Conservation (phyloP, 2,888 invertebrate genomes). For the Drosophila pseudotakahashii region DNA sequence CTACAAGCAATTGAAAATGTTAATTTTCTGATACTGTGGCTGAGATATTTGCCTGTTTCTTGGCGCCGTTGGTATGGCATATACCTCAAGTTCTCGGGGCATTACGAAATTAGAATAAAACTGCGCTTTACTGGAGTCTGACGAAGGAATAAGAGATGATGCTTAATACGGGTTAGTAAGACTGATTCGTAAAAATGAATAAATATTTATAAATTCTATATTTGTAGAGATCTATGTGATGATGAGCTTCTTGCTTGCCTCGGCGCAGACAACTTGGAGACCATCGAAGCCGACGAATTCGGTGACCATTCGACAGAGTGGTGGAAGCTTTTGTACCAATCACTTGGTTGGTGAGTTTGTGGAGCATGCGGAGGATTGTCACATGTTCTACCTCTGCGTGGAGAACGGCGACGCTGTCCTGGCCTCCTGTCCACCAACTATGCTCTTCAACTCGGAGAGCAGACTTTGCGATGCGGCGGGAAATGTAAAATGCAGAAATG, state of each 20-base stretch:
- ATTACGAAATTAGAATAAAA: slow-evolving; percentile 73
- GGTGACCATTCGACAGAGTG: slow-evolving; percentile 66
- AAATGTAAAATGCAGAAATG: slow-evolving; percentile 68
- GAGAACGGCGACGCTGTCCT: slow-evolving; percentile 72
- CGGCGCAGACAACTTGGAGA: slow-evolving; percentile 31
- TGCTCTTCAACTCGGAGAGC: slow-evolving; percentile 81
- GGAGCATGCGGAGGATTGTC: slow-evolving; percentile 75
- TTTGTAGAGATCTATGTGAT: slow-evolving; percentile 1
- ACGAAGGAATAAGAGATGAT: slow-evolving; percentile 43
- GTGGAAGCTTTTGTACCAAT: slow-evolving; percentile 59
- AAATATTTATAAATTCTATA: too few relatives aligned
- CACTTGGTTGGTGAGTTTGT: slow-evolving; percentile 78
- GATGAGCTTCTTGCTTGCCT: slow-evolving; percentile 3
- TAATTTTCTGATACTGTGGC: slow-evolving; percentile 67
- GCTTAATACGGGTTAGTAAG: slow-evolving; percentile 15
- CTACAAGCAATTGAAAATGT: slow-evolving; percentile 68
- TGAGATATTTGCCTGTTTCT: slow-evolving; percentile 7
- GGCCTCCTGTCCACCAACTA: slow-evolving; percentile 81
- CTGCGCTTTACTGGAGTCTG: slow-evolving; percentile 58
- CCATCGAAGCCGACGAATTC: slow-evolving; percentile 65
- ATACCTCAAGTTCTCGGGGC: slow-evolving; percentile 63
- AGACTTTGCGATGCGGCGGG: slow-evolving; percentile 79
- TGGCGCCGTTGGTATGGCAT: slow-evolving; percentile 42
- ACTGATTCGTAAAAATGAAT: neutral
- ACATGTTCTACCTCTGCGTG: slow-evolving; percentile 79